phyloP scores from a whole-genome alignment of 1,140 invertebrate genomes.

The Callitettix versicolor region DNA sequence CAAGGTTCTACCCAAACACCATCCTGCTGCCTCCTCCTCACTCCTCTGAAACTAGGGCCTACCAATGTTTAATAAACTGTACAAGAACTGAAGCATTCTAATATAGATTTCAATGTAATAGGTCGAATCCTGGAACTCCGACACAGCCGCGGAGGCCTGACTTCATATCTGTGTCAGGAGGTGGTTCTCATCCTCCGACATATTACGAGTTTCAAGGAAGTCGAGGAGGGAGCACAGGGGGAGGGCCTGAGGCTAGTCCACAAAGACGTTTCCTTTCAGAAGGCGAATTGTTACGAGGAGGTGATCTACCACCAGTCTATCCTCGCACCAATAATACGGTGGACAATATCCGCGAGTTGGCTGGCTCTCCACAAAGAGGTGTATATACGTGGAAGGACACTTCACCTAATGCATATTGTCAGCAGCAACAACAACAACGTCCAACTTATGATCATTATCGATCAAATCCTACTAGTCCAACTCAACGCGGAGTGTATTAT shows the following conservation, averaged over 20 bases:
- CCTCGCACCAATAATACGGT: constrained; percentile 42
- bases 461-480: constrained; percentile 67
- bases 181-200: constrained; percentile 17
- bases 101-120: constrained; percentile 34
- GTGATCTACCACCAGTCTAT: constrained; percentile 34
- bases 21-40: not conserved
- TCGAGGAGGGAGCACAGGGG: constrained; percentile 25
- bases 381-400: constrained; percentile 77
- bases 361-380: constrained; percentile 70
- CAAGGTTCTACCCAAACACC: too few species aligned
- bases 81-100: not conserved
- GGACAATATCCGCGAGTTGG: constrained; percentile 60
- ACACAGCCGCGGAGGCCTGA: constrained; percentile 74
- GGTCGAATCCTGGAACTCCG: constrained; percentile 80
- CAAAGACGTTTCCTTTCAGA: constrained; percentile 77
- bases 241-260: constrained; percentile 44
- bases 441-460: constrained; percentile 43
- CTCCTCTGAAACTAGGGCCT: not conserved
- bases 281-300: constrained; percentile 62
- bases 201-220: constrained; percentile 41
- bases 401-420: constrained; percentile 37
- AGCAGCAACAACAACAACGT: constrained; percentile 31
- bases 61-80: not conserved
- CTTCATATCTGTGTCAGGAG: constrained; percentile 60
- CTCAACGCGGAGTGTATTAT: constrained; percentile 42